phyloP scores from a whole-genome alignment of 2,113 vertebrate genomes.

The Balaeniceps rex region DNA sequence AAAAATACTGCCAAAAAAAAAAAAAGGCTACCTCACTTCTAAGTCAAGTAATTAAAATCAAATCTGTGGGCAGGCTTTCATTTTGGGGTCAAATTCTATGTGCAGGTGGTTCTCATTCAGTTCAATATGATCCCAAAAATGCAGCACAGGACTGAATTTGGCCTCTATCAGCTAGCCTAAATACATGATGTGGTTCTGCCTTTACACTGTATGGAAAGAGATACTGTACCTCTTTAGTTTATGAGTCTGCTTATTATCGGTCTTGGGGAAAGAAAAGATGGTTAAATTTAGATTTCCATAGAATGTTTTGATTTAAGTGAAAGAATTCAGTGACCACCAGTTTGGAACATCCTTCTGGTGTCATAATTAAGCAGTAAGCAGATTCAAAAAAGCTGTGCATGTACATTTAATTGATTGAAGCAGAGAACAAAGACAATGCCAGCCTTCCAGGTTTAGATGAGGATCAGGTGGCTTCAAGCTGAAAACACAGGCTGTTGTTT shows the following conservation, averaged over 20 bases:
- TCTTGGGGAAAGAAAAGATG: neutral
- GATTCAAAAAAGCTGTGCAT: conserved; percentile 29
- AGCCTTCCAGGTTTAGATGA: conserved; percentile 36
- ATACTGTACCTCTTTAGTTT: conserved; percentile 2
- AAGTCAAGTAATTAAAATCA: conserved; percentile 11
- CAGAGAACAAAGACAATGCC: conserved; percentile 33
- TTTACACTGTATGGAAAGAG: conserved; percentile 12
- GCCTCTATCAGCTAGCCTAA: conserved; percentile 12
- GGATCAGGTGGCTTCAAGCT: conserved; percentile 37
- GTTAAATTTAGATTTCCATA: conserved; percentile 47
- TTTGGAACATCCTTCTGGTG: conserved; percentile 42
- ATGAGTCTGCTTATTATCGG: conserved; percentile 39
- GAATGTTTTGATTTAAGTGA: conserved; percentile 53
- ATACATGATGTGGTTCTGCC: neutral
- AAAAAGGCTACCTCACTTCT: neutral
- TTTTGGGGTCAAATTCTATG: neutral
- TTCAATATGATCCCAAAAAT: conserved; percentile 30
- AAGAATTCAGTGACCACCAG: conserved; percentile 46
- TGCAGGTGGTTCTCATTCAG: conserved; percentile 43
- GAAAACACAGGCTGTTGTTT: neutral
- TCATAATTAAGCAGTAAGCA: conserved; percentile 16
- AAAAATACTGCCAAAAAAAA: neutral
- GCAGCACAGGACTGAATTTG: conserved; percentile 23
- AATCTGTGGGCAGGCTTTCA: neutral
- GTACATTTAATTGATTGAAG: conserved; percentile 25